These are phyloP conservation scores for Cyrtorhinus lividipennis DNA, from an alignment of 1,140 invertebrate genomes.

Conservation along the genomic window DNA sequence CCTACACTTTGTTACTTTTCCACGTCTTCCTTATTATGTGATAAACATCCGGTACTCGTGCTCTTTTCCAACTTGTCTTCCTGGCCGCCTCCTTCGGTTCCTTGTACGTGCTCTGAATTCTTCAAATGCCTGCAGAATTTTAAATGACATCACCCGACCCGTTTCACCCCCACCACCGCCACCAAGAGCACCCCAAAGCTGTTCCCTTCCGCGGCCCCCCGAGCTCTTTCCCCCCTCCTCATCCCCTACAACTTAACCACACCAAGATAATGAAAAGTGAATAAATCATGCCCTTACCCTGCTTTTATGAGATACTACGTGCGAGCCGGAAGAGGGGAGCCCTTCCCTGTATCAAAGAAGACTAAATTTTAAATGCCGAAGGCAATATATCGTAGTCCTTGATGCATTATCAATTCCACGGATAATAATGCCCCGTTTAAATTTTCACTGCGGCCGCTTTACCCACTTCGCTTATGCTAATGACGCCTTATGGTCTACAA, in stretches of 20 bases:
- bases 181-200: too few relatives aligned
- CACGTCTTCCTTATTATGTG: constrained; percentile 5
- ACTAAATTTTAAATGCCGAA: neutral
- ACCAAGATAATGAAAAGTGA: constrained; percentile 8
- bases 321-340: neutral
- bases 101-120: neutral
- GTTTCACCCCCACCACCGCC: too few relatives aligned
- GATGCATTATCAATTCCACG: neutral
- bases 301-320: constrained; percentile 1
- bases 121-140: constrained; percentile 8
- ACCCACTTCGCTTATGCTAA: neutral
- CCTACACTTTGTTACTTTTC: neutral
- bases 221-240: neutral
- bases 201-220: neutral
- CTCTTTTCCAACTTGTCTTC: neutral
- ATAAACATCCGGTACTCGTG: neutral
- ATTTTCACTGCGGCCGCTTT: neutral
- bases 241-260: neutral
- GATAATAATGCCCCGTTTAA: neutral
- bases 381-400: neutral
- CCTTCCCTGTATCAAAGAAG: too few relatives aligned
- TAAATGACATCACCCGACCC: neutral
- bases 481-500: neutral
- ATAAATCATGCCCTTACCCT: neutral
- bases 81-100: neutral